phyloP scores from a whole-genome alignment of 2,797 vertebrate species.

The Myiotriccus ornatus region DNA sequence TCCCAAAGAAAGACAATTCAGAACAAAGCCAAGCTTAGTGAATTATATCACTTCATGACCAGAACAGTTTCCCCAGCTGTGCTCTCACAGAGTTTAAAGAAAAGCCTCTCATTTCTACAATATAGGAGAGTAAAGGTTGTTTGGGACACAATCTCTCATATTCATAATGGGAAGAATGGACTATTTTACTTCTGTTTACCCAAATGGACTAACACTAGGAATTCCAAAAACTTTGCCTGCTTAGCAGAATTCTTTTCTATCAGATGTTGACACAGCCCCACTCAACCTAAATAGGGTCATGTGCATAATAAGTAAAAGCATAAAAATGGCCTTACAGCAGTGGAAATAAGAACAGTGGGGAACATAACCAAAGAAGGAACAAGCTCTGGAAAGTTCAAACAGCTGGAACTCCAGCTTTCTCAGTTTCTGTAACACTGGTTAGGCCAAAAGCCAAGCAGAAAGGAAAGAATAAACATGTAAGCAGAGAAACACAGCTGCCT shows the following conservation, averaged over 20 bases:
- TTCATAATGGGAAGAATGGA: neutral
- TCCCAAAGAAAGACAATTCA: neutral
- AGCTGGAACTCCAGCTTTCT: neutral
- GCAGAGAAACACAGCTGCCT: neutral
- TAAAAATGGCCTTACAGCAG: neutral
- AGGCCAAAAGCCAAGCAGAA: neutral
- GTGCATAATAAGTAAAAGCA: neutral
- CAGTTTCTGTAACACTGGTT: neutral
- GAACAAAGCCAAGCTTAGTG: neutral
- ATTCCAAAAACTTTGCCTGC: neutral
- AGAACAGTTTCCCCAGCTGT: neutral
- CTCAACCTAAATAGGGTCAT: neutral
- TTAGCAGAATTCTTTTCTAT: neutral
- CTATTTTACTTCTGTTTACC: neutral
- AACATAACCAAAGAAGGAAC: neutral
- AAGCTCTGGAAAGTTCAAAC: neutral
- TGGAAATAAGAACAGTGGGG: neutral
- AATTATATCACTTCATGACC: neutral
- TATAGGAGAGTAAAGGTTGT: neutral
- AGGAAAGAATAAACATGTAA: rapidly evolving
- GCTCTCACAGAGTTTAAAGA: neutral
- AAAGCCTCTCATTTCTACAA: neutral
- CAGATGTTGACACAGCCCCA: neutral
- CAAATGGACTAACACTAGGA: neutral
- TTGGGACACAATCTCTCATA: neutral